Evolutionary conservation across 2,113 vertebrate genomes (phyloP), one percentile per base, ranked within the genome.

Genomic region (Scortum barcoo): DNA sequence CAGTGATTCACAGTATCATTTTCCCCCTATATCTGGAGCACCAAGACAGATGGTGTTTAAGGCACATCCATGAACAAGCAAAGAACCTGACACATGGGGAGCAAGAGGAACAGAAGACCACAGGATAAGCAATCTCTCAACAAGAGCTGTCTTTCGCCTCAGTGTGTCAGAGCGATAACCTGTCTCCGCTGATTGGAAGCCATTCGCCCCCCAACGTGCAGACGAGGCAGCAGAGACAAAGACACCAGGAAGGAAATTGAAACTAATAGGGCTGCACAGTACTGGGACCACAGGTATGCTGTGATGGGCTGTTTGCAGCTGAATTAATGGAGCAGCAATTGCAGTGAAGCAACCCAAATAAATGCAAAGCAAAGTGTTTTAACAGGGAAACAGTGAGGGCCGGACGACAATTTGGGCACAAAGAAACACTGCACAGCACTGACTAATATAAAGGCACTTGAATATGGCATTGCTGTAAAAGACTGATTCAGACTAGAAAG

Each of bases 231-330:
- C 83, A 53, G 78, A 78, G 60, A 78, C 82, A 68, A 67, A 88
- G 78, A 71, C 67, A 68, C 69, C 46, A 28, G 62, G 83, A 80
- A 61, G 74, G 83, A 89, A 93, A 90, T 62, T 88, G 86, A 90
- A 89, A 87, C 60, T 83, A 89, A 91, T 89, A 76, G 62, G 51
- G 84, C 76, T 75, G 62, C 87, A 80, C 70, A 81, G 81, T 69
- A 48, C 63, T 61, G 71, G 46, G 76, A 62, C 78, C 58, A 61
- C 73, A 88, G 76, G 85, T 88, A 80, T 69, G 72, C 73, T 69
- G 80, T 26, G 79, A 87, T 67, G 30, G 58, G 62, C 61, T 30
- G 24, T 46, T 87, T 85, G 50, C 54, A 72, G 79, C 65, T 63
- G 51, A 85, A 89, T 84, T 81, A 89, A 83, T 85, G 84, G 61